phyloP scores from a whole-genome alignment of 2,797 vertebrate species.

The Labroides dimidiatus region DNA sequence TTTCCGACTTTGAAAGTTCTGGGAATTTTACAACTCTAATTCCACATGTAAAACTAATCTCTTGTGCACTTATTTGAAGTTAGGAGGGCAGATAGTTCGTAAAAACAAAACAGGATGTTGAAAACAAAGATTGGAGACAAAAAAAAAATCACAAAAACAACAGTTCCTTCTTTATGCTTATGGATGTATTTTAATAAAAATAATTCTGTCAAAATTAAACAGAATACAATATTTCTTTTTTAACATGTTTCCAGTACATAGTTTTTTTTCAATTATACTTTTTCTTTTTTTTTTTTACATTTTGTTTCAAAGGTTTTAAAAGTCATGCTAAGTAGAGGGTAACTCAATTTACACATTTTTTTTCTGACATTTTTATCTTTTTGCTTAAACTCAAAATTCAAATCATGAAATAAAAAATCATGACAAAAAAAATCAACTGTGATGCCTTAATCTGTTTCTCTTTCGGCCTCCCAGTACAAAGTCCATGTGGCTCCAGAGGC shows the following conservation, averaged over 20 bases:
- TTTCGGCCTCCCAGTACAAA: conserved; percentile 47
- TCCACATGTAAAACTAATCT: no score
- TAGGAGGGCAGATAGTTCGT: no score
- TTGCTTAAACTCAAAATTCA: conserved; percentile 89
- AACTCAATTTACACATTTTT: conserved; percentile 89
- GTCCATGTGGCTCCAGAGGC: conserved; percentile 51
- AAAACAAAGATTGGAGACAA: no score
- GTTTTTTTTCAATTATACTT: conserved; percentile 80
- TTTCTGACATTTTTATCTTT: conserved; percentile 52
- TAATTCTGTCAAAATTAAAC: conserved; percentile 99
- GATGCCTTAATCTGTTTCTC: conserved; percentile 62
- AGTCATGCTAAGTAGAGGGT: conserved; percentile 94
- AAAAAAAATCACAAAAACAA: conserved; percentile 56
- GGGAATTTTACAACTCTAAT: no score
- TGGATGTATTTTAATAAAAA: conserved; percentile 99
- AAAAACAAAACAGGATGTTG: no score
- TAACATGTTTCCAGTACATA: conserved; percentile 95
- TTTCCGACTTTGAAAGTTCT: no score
- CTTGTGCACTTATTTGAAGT: no score
- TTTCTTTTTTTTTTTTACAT: conserved; percentile 80
- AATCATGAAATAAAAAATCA: conserved; percentile 82
- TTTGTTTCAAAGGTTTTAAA: conserved; percentile 86
- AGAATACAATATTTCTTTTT: conserved; percentile 93
- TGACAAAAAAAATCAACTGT: conserved; percentile 81
- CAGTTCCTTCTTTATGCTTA: conserved; percentile 82